Percentiles rank a stretch among this genome's conserved stretches.
Conservation (phyloP, 2,113 vertebrate genomes). For the Scopus umbretta region DNA sequence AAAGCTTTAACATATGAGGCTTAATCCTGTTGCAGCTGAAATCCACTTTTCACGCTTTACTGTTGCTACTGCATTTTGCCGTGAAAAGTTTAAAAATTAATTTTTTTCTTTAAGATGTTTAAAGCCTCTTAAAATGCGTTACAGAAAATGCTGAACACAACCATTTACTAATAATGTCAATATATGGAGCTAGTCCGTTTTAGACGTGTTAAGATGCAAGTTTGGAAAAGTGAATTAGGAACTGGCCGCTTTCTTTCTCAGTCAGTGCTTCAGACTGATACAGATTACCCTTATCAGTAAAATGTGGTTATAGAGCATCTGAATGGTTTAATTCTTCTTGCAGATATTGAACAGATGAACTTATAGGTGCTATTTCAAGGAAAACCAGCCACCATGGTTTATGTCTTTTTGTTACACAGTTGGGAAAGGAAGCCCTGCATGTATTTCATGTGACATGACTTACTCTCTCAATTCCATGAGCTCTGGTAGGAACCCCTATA, state of each 20-base stretch:
- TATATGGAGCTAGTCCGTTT: background rate
- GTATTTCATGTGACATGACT: background rate
- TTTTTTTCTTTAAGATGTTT: background rate
- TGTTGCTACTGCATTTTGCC: background rate
- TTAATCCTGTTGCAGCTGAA: background rate
- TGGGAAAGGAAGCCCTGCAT: background rate
- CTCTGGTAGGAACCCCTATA: background rate
- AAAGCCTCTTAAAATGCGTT: background rate
- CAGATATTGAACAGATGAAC: background rate
- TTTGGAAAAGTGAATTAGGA: background rate
- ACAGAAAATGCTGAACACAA: background rate
- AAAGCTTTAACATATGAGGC: background rate
- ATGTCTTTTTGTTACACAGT: background rate
- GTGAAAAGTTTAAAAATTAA: background rate
- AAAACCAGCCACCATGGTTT: background rate
- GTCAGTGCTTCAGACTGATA: background rate
- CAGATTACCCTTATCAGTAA: background rate
- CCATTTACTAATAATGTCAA: background rate
- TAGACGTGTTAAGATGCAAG: background rate
- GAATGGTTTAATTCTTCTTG: background rate
- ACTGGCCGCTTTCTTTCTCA: background rate
- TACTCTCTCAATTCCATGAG: background rate
- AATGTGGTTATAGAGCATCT: background rate
- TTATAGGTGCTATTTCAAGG: background rate
- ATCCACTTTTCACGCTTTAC: background rate